phyloP scores from a whole-genome alignment of 2,888 invertebrate genomes.

The Protonemura montana region DNA sequence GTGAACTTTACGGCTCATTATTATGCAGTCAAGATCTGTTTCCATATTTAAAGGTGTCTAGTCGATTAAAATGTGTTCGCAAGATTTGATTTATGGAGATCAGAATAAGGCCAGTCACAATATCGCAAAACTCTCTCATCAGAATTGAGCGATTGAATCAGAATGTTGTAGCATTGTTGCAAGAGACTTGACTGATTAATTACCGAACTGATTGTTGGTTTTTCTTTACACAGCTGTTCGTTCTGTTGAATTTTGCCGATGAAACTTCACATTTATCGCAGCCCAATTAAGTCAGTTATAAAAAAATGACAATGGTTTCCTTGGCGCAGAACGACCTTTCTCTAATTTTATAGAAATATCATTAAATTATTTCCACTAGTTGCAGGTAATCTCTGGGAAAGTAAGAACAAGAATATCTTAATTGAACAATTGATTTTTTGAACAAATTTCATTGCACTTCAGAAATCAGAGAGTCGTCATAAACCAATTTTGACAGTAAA shows the following conservation, averaged over 20 bases:
- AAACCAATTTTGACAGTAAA: too few species aligned
- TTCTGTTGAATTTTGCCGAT: background rate
- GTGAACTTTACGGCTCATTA: background rate
- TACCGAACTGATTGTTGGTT: background rate
- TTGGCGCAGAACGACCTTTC: background rate
- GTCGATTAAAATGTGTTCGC: conserved; percentile 15
- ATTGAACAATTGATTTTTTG: too few species aligned
- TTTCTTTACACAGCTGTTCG: background rate
- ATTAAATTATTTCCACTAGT: background rate
- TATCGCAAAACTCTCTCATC: background rate
- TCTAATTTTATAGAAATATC: background rate
- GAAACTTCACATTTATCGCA: background rate
- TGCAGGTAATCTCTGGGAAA: too few species aligned
- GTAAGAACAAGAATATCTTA: too few species aligned
- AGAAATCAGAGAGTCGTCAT: too few species aligned
- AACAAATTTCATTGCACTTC: too few species aligned
- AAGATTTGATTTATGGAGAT: conserved; percentile 18
- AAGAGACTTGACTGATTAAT: background rate
- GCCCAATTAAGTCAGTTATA: background rate
- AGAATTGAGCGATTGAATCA: background rate
- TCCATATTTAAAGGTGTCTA: conserved; percentile 28
- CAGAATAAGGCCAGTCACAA: conserved; percentile 26
- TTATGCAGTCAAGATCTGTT: background rate
- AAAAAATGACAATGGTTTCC: background rate
- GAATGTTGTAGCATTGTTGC: too few species aligned